Base-by-base conservation (phyloP, 2,113 vertebrate species). In the Passerina amoena region DNA sequence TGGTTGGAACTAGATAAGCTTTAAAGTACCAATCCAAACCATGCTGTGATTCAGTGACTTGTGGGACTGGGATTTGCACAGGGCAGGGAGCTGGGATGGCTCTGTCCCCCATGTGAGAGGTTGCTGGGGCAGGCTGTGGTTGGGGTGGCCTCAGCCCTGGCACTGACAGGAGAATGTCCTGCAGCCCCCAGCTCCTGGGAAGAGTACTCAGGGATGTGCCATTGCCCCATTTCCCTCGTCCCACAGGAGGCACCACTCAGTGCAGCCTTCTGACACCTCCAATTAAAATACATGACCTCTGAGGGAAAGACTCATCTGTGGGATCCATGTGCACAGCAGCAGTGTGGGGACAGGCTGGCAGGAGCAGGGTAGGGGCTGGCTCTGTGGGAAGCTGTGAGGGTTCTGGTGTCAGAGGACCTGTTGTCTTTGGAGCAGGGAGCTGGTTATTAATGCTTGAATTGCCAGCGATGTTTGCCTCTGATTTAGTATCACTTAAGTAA, bases 401-500 rank as follows among this genome's bases (percentile, higher is more conserved):
- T 80, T 63, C 3, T 14, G 28, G 11, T 9, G 10, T 66, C 75
- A 54, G 42, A 82, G 33, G 68, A 92, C 82, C 72, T 91, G 82
- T 84, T 95, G 81, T 90, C 90, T 94, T 69, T 51, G 64, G 93
- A 90, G 79, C 17, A 0, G 47, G 65, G 81, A 90, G 6, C 61
- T 47, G 38, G 30, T 94, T 95, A 82, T 94, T 92, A 91, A 93
- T 93, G 94, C 88, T 73, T 83, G 92, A 80, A 76, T 83, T 92
- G 85, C 90, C 56, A 19, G 75, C 3, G 68, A 45, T 77, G 82
- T 72, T 92, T 69, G 68, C 6, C 5, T 82, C 93, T 96, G 96
- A 95, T 97, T 96, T 96, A 97, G 85, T 90, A 95, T 96, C 94
- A 82, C 93, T 97, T 97, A 96, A 93, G 87, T 85, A 92, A 85